phyloP scores from a whole-genome alignment of 2,888 invertebrate genomes.

The Ephialtes manifestator region DNA sequence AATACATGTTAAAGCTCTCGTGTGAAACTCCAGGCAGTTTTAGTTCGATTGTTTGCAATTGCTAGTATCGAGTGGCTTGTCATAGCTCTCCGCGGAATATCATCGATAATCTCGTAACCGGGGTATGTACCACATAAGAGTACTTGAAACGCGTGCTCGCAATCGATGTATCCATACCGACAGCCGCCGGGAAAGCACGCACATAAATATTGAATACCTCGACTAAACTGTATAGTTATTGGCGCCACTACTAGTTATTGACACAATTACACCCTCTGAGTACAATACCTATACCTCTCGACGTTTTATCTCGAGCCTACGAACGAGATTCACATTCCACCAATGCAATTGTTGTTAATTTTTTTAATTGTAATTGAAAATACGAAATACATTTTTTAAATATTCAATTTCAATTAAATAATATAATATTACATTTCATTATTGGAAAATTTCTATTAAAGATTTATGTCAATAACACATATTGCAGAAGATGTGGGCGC shows the following conservation, averaged over 20 bases:
- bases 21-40: background rate
- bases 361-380: no score
- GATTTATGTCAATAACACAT: no score
- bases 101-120: conserved; percentile 35
- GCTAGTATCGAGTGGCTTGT: conserved; percentile 12
- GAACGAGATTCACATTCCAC: background rate
- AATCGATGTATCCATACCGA: conserved; percentile 46
- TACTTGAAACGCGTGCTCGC: conserved; percentile 14
- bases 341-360: background rate
- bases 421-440: no score
- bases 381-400: no score
- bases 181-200: conserved; percentile 6
- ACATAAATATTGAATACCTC: conserved; percentile 21
- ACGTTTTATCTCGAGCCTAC: background rate
- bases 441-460: no score
- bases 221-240: background rate
- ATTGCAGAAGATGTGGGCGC: no score
- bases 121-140: conserved; percentile 19
- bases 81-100: background rate
- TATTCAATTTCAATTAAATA: no score
- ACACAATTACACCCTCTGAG: background rate
- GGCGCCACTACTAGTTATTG: background rate
- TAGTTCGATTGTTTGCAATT: conserved; percentile 5
- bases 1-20: background rate
- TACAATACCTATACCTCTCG: background rate